phyloP scores from a whole-genome alignment of 2,888 invertebrate genomes.

The Lydus trimaculatus region DNA sequence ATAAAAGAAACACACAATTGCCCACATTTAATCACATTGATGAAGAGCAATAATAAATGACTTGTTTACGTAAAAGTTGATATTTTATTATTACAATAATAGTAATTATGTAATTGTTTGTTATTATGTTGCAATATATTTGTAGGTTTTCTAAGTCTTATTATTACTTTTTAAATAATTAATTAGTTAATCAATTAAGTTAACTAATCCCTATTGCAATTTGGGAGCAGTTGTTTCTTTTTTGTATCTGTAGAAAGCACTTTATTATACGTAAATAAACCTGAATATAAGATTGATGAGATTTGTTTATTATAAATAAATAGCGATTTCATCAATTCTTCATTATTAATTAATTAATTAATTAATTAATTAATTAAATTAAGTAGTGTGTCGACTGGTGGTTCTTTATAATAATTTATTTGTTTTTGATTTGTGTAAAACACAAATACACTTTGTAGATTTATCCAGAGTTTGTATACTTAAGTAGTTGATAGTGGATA shows the following conservation, averaged over 20 bases:
- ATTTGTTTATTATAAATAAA: background rate
- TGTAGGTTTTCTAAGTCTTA: constrained; percentile 41
- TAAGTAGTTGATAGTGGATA: constrained; percentile 49
- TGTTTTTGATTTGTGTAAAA: constrained; percentile 10
- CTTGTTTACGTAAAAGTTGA: constrained; percentile 33
- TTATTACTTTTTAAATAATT: constrained; percentile 26
- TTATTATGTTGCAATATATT: constrained; percentile 48
- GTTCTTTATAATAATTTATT: constrained; percentile 16
- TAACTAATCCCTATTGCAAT: background rate
- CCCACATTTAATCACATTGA: constrained; percentile 61
- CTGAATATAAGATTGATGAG: background rate
- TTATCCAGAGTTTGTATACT: constrained; percentile 52
- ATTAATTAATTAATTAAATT: too few relatives aligned
- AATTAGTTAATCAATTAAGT: background rate
- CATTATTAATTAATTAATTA: too few relatives aligned
- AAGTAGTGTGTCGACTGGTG: constrained; percentile 17
- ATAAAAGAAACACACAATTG: constrained; percentile 46
- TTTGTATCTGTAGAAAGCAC: constrained; percentile 9
- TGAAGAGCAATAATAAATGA: constrained; percentile 50
- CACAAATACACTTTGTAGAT: constrained; percentile 40
- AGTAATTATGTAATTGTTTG: constrained; percentile 35
- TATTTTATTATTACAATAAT: constrained; percentile 28
- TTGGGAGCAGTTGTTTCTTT: background rate
- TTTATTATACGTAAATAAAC: constrained; percentile 27
- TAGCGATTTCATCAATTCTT: background rate